These are phyloP conservation scores for Tetheella fluctuosa DNA, from an alignment of 2,888 invertebrate genomes.

Conservation along the genomic window DNA sequence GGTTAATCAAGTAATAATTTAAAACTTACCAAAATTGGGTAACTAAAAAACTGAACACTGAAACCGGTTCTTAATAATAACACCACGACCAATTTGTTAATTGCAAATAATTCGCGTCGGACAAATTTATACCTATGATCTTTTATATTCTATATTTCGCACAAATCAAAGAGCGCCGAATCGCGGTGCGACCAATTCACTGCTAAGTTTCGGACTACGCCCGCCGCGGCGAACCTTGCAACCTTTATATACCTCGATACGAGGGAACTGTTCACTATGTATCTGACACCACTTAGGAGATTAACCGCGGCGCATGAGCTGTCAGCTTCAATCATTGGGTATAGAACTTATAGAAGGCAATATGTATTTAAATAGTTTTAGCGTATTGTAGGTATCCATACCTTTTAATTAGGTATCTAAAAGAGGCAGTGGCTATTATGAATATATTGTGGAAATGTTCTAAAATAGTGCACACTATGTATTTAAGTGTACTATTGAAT, in stretches of 20 bases:
- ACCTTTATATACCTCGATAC: constrained; percentile 66
- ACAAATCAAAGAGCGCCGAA: constrained; percentile 27
- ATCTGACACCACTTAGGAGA: constrained; percentile 63
- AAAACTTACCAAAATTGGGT: constrained; percentile 3
- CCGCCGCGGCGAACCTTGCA: constrained; percentile 57
- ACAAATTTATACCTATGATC: too few species aligned
- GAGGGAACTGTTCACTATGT: constrained; percentile 52
- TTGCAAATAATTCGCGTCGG: neutral
- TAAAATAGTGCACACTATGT: too few species aligned
- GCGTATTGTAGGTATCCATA: too few species aligned
- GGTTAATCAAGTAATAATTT: neutral
- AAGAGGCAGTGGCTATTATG: neutral
- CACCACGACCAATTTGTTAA: neutral
- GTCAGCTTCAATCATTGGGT: constrained; percentile 30
- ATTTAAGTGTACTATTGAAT: too few species aligned
- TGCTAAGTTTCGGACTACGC: constrained; percentile 61
- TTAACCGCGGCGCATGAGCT: constrained; percentile 66
- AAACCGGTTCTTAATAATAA: constrained; percentile 2
- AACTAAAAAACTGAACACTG: neutral
- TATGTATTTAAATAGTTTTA: constrained; percentile 24
- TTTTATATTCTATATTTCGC: constrained; percentile 20
- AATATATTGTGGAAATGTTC: neutral
- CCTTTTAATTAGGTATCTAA: too few species aligned
- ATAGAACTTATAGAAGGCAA: constrained; percentile 46
- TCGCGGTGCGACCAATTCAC: constrained; percentile 46